Base-by-base conservation (phyloP, 2,797 vertebrate species). In the Macrochelys suwanniensis region DNA sequence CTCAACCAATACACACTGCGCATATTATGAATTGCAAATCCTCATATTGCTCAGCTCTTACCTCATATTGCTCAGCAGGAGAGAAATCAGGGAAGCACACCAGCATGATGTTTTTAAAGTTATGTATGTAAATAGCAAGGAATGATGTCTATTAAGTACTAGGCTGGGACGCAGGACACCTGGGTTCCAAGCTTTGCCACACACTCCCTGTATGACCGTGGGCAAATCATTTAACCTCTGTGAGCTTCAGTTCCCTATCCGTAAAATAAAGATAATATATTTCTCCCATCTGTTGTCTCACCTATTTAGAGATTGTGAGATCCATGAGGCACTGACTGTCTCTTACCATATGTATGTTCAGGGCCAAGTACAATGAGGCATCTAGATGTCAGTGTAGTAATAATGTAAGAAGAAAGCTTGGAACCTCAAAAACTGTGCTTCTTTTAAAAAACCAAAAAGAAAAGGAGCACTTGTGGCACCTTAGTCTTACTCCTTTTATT, bases 1-100 rank as follows among this genome's bases (percentile, higher is more conserved):
- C 65, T 50, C 80, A 49, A 90, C 51, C 49, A 42, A 5, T 0
- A 11, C 2, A 6, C 5, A 2, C 9, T 4, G 7, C 21, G 15
- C 65, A 33, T 0, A 17, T 68, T 1, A 7, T 5, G 31, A 77
- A 65, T 50, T 47, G 2, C 50, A 37, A 53, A 28, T 51, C 53
- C 51, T 88, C 25, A 74, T 42, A 28, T 54, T 54, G 54, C 8
- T 54, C 53, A 54, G 53, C 54, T 54, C 54, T 10, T 53, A 21
- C 3, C 53, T 21, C 19, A 53, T 21, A 53, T 53, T 53, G 53
- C 51, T 53, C 17, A 80, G 23, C 79, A 53, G 51, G 49, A 76
- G 21, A 5, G 3, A 1, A 76, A 7, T 4, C 33, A 45, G 49
- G 23, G 2, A 37, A 51, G 80, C 61, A 90, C 93, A 28, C 9